phyloP scores from a whole-genome alignment of 2,888 invertebrate species.

The Tolmerus cingulatus region DNA sequence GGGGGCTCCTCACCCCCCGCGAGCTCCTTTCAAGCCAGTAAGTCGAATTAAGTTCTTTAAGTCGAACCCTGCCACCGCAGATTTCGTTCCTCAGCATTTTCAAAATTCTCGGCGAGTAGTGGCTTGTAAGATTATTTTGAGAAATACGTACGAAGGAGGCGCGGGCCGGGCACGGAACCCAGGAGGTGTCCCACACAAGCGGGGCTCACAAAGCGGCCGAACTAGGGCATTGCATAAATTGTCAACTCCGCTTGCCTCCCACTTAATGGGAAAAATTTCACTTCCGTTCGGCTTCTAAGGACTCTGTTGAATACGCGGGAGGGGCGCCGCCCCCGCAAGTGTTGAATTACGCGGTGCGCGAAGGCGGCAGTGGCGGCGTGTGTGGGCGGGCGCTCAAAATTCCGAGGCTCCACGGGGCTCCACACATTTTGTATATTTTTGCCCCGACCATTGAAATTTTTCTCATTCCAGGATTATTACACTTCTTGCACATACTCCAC shows the following conservation, averaged over 20 bases:
- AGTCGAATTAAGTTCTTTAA: not conserved
- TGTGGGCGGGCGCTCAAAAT: not conserved
- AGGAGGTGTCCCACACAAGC: not conserved
- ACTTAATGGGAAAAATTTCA: constrained; percentile 14
- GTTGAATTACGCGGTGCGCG: not conserved
- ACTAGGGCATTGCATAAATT: constrained; percentile 20
- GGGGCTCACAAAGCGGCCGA: not conserved
- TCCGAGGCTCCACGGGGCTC: not conserved
- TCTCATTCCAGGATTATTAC: not conserved
- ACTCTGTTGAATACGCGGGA: not conserved
- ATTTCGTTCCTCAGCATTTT: not conserved
- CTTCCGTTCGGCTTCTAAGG: constrained; percentile 12
- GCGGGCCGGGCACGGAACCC: not conserved
- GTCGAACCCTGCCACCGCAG: not conserved
- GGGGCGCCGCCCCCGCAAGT: not conserved
- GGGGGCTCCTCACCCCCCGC: not conserved
- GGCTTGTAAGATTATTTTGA: not conserved
- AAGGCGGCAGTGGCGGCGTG: not conserved
- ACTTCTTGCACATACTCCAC: not conserved
- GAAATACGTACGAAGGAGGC: not conserved
- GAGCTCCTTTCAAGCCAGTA: not conserved
- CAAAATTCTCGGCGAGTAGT: not conserved
- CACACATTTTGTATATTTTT: not conserved
- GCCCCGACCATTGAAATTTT: not conserved
- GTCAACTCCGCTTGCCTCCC: not conserved